Conservation (phyloP, 2,888 invertebrate genomes). For the Flexamia atlantica region DNA sequence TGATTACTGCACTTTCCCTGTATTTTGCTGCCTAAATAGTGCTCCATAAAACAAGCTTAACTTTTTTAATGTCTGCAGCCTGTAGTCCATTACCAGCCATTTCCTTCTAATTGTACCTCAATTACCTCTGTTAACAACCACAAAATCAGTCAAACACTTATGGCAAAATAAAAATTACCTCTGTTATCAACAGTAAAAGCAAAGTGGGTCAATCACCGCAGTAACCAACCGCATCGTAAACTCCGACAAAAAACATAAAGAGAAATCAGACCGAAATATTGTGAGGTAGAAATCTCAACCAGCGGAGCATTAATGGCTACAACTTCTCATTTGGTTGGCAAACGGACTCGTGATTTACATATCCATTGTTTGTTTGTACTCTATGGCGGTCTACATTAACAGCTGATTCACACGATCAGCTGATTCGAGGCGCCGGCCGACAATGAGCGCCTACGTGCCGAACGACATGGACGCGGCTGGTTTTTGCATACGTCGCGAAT, state of each 20-base stretch:
- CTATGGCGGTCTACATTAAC: not conserved
- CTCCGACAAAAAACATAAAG: not conserved
- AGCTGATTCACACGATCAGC: constrained; percentile 1
- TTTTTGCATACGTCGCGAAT: constrained; percentile 54
- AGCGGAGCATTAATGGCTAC: constrained; percentile 17
- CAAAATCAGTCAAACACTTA: too few species aligned
- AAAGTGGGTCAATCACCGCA: not conserved
- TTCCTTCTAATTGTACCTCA: too few species aligned
- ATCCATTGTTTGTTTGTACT: constrained; percentile 27
- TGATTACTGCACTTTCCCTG: too few species aligned
- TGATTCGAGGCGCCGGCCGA: not conserved
- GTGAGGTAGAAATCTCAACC: not conserved
- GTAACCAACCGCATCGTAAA: not conserved
- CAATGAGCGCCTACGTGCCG: constrained; percentile 51
- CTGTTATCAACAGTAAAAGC: too few species aligned
- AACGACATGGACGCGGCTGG: constrained; percentile 15
- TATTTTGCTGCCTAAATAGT: too few species aligned
- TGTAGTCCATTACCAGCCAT: too few species aligned
- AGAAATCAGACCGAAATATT: constrained; percentile 24
- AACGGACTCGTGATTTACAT: not conserved
- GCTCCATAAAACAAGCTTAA: too few species aligned
- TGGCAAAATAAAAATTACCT: too few species aligned
- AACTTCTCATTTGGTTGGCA: not conserved
- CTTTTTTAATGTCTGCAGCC: too few species aligned
- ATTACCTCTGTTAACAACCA: too few species aligned